A percentile compares a stretch with the other conserved stretches of the same genome.
phyloP scores from a whole-genome alignment of 2,888 invertebrate species.

The Nephrotoma appendiculata region DNA sequence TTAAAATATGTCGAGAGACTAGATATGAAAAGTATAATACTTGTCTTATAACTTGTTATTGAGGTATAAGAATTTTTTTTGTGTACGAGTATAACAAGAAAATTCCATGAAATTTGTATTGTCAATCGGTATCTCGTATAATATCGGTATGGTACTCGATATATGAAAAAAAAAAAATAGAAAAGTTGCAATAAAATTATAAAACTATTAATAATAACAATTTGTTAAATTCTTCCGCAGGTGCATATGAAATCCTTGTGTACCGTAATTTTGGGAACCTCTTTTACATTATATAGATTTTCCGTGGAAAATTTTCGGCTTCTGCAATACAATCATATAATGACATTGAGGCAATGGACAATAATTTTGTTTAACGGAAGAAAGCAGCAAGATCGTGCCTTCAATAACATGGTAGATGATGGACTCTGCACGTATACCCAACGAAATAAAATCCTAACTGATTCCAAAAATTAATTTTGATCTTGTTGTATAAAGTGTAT shows the following conservation, averaged over 20 bases:
- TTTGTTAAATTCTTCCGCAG: not conserved
- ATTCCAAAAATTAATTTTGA: no score
- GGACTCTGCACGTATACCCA: no score
- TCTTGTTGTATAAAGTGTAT: not conserved
- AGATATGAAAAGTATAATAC: not conserved
- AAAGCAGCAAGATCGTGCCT: not conserved
- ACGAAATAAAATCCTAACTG: no score
- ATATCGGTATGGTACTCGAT: not conserved
- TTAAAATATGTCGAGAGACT: not conserved
- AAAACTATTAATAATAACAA: not conserved
- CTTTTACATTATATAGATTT: not conserved
- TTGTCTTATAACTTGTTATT: not conserved
- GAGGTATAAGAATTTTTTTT: not conserved
- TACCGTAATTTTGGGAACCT: not conserved
- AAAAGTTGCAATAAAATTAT: not conserved
- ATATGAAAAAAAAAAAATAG: not conserved
- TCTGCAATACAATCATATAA: not conserved
- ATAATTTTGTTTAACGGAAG: not conserved
- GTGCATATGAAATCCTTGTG: not conserved
- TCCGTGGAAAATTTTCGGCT: not conserved
- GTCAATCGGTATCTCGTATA: not conserved
- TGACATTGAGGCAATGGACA: not conserved
- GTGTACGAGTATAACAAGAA: not conserved
- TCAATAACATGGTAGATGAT: not conserved
- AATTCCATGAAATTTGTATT: not conserved